A percentile compares a stretch with the other conserved stretches of the same genome.
These are phyloP conservation scores for Anthonomus grandis DNA, from an alignment of 1,140 invertebrate genomes.

Conservation along the genomic window DNA sequence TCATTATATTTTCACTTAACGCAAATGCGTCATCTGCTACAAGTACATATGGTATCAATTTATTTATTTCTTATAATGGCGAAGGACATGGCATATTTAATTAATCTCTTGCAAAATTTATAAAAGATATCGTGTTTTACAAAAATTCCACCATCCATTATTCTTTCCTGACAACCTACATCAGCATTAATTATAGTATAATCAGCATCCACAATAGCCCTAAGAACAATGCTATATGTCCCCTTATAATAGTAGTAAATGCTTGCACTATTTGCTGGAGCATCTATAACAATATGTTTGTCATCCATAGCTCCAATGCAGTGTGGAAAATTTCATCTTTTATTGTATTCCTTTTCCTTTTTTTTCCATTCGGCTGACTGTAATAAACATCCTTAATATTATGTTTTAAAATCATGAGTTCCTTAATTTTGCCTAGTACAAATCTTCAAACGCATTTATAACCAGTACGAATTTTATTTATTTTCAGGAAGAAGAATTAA, in stretches of 20 bases:
- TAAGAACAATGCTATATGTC: neutral
- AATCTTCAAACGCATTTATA: neutral
- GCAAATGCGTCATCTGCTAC: neutral
- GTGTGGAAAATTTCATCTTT: neutral
- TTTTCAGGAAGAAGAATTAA: neutral
- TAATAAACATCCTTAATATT: neutral
- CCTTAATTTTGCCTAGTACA: neutral
- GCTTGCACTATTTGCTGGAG: neutral
- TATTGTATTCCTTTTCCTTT: neutral
- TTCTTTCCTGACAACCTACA: too few relatives aligned
- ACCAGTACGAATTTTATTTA: neutral
- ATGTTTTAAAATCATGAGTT: neutral
- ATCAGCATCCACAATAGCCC: neutral
- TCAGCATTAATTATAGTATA: neutral
- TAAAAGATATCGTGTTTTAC: neutral
- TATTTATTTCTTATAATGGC: neutral
- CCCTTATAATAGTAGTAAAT: neutral
- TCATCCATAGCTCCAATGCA: too few relatives aligned
- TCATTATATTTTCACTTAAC: neutral
- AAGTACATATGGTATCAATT: too few relatives aligned
- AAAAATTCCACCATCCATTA: neutral
- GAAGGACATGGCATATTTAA: neutral
- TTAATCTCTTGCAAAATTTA: neutral
- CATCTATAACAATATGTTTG: too few relatives aligned
- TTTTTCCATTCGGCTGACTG: neutral